Evolutionary conservation across 2,888 invertebrate species (phyloP), one percentile per base, ranked within the genome.

Genomic region (Biston stratarius): DNA sequence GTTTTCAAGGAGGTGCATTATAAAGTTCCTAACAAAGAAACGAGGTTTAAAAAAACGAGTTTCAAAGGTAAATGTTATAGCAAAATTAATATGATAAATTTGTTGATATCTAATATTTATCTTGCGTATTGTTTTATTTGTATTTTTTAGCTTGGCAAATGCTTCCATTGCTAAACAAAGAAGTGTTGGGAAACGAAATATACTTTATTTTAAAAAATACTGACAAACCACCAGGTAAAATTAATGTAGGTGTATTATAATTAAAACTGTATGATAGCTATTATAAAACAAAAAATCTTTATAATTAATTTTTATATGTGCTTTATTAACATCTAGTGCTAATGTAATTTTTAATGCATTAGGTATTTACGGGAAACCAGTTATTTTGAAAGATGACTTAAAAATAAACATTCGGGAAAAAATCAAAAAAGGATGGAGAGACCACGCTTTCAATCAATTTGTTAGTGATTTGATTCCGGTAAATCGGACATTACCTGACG

Each of bases 401-500:
- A 83, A 96, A 96, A 89, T 96, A 96, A 34, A 97, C 96, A 71
- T 96, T 96, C 82, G 96, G 96, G 85, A 96, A 95, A 94, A 97
- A 74, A 97, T 98, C 61, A 97, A 97, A 77, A 96, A 97, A 77
- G 99, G 99, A n/a, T 99, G 99, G 98, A 92, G 96, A 83, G 97
- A 98, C 75, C 98, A 99, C 85, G 99, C 99, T 15, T 99, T 99
- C 92, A 99, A 99, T 94, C 98, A 99, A 89, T 99, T 99, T 87
- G 98, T 96, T 74, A 99, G 99, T 83, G 99, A 99, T 92, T 95
- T 99, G 91, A 99, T 99, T 82, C 98, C 99, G 24, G 95, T 99
- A 12, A 97, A 98, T 85, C 95, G 99, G 68, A 95, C 95, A 38
- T 94, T 99, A 73, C 98, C 98, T 0, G 98, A 99, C 92, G 96